These are phyloP conservation scores for Eulemur rubriventer DNA, from an alignment of 2,797 vertebrate species.

Conservation along the genomic window DNA sequence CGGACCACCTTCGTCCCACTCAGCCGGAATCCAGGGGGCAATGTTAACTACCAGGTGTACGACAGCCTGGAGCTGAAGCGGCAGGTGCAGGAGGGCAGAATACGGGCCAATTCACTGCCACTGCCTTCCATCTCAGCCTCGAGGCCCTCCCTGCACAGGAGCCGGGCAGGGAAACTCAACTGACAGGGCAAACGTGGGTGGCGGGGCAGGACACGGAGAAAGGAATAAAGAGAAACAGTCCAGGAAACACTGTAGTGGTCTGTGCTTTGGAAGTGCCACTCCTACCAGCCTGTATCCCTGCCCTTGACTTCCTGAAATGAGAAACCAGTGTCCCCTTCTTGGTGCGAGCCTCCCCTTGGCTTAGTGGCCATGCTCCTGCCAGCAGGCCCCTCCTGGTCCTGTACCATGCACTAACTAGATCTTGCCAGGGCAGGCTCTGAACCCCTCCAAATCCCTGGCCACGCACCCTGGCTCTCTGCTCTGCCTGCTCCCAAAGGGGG, in stretches of 20 bases:
- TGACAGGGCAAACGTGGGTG: background rate
- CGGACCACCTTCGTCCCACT: slow-evolving; percentile 63
- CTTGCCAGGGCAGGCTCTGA: background rate
- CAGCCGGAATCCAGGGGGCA: slow-evolving; percentile 67
- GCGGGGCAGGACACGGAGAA: background rate
- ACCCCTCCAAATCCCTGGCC: background rate
- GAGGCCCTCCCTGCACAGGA: slow-evolving; percentile 42
- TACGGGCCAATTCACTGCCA: slow-evolving; percentile 23
- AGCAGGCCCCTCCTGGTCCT: background rate
- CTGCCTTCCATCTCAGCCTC: slow-evolving; percentile 41
- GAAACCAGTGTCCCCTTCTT: background rate
- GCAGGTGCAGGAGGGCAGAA: slow-evolving; percentile 65
- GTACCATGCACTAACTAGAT: background rate
- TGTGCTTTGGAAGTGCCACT: background rate
- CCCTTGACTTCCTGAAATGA: background rate
- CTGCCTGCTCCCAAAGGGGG: background rate
- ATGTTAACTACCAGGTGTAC: slow-evolving; percentile 55
- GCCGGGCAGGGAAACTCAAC: slow-evolving; percentile 29
- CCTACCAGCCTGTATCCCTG: background rate
- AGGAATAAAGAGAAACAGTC: slow-evolving; percentile 66
- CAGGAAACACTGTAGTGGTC: background rate
- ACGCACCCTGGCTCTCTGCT: background rate
- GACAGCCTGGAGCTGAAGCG: slow-evolving; percentile 75
- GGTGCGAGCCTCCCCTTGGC: background rate
- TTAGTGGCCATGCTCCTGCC: background rate